Base-by-base conservation (phyloP, 2,888 invertebrate genomes). In the Sturmia bella region DNA sequence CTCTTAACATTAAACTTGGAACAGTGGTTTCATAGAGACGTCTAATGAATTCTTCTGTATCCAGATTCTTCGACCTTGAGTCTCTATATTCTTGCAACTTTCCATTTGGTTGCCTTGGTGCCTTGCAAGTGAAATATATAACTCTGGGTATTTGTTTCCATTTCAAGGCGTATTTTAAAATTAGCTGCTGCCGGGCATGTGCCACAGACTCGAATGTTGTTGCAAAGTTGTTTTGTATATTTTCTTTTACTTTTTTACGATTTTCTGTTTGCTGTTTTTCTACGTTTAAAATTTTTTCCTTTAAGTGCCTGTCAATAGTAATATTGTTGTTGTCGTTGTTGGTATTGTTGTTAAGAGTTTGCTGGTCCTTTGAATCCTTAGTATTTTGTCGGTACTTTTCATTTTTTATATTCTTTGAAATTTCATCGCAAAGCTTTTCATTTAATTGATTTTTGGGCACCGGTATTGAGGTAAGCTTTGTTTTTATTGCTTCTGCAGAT, bases 91-190 rank as follows among this genome's bases (percentile, higher is more conserved):
- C 32, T 9, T 7, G 5, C 7, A 1, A 2, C 0, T 3, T 15
- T 39, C 39, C 5, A 12, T 48, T n/a, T 12, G 5, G 0, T 11
- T n/a, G 3, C 13, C 11, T 13, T 24, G 48, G 5, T 15, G 41
- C 4, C 80, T 83, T 86, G 85, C 91, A 90, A 82, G 89, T 89
- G 79, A 89, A 87, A 84, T 87, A 88, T 83, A 88, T 90, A 75
- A 90, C 84, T 84, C 90, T 85, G 59, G 87, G 85, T 84, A 90
- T 90, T 84, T 88, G 86, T 84, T 90, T 90, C 84, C 88, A 85
- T 79, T 84, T 84, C 78, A 84, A 72, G 13, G 87, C 87, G 78
- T 89, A 88, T 83, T 89, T 86, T 83, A 87, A 73, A 81, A 90
- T 86, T 85, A 91, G 84, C 27, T 87, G 85, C 32, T 86, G 86